phyloP scores from a whole-genome alignment of 2,113 vertebrate genomes.

The Lathamus discolor region DNA sequence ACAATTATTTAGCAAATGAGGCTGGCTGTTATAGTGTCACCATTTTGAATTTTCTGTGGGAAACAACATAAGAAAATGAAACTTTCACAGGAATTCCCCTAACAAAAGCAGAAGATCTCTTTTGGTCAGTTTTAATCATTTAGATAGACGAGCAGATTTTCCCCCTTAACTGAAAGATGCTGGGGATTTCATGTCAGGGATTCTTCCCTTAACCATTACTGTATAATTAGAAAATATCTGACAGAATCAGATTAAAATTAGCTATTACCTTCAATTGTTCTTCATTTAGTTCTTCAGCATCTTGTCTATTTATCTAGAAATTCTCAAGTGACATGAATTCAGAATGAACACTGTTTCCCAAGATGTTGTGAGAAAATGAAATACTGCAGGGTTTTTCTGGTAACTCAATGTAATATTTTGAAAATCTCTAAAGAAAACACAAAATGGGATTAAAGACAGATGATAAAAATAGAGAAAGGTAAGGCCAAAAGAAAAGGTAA shows the following conservation, averaged over 20 bases:
- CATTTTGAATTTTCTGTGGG: background rate
- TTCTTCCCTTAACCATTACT: background rate
- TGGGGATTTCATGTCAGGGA: background rate
- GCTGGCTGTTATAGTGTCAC: background rate
- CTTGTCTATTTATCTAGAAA: background rate
- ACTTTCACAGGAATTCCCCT: background rate
- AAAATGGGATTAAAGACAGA: background rate
- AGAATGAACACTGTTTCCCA: background rate
- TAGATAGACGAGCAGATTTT: background rate
- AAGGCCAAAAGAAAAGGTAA: background rate
- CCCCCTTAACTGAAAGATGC: background rate
- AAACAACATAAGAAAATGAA: background rate
- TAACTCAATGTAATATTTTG: background rate
- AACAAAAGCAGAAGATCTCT: background rate
- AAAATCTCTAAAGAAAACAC: constrained; percentile 1
- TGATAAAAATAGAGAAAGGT: constrained; percentile 9
- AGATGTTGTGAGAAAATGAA: constrained; percentile 6
- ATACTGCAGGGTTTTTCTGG: constrained; percentile 22
- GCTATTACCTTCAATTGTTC: background rate
- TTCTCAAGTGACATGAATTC: constrained; percentile 7
- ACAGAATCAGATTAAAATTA: constrained; percentile 3
- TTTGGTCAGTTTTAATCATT: background rate
- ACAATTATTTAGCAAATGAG: background rate
- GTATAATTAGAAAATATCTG: background rate
- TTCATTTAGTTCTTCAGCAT: background rate